phyloP scores from a whole-genome alignment of 2,888 invertebrate species.

The Cephus runcator region DNA sequence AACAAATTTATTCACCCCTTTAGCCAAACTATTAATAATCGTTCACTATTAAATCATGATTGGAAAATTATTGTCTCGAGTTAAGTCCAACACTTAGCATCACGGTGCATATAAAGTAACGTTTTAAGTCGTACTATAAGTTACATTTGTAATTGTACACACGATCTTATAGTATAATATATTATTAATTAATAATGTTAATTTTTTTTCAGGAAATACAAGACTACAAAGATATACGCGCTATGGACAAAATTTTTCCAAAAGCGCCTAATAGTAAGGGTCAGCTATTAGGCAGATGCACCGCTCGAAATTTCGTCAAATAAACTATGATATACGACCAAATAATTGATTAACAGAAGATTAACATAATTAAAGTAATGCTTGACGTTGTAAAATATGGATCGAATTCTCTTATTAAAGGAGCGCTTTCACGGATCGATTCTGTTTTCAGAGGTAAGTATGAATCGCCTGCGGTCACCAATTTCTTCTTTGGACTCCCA shows the following conservation, averaged over 20 bases:
- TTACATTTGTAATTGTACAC: neutral
- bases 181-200: neutral
- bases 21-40: constrained; percentile 47
- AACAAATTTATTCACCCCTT: constrained; percentile 48
- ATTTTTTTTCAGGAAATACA: neutral
- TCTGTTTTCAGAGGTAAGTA: constrained; percentile 1
- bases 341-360: constrained; percentile 21
- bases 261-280: neutral
- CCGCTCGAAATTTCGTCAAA: constrained; percentile 16
- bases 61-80: constrained; percentile 16
- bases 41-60: constrained; percentile 11
- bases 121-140: neutral
- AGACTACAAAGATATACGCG: neutral
- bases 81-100: neutral
- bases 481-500: constrained; percentile 6
- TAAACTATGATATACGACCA: constrained; percentile 21
- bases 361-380: constrained; percentile 16
- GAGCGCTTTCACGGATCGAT: neutral
- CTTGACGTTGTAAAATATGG: constrained; percentile 11
- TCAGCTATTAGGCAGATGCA: constrained; percentile 20
- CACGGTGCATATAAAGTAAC: neutral
- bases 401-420: constrained; percentile 17
- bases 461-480: neutral
- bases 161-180: neutral
- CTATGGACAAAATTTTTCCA: neutral